Percentiles rank a stretch among this genome's conserved stretches.
Evolutionary conservation across 1,140 invertebrate genomes (phyloP).

Genomic region (Drosophila dunni): DNA sequence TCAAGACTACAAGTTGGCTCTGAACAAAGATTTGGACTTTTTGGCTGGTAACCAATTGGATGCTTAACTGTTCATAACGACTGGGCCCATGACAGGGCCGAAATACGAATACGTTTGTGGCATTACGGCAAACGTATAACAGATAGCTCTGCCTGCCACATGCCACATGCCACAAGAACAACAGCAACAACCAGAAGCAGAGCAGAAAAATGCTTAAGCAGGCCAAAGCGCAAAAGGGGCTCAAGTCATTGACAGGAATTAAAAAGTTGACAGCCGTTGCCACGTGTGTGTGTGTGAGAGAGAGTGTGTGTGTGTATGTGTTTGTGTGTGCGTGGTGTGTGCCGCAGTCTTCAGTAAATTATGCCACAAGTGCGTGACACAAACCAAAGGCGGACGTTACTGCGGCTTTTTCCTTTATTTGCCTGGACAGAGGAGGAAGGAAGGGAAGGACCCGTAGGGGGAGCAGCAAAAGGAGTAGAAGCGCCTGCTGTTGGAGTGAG

Average conservation of each 20-base stretch:
- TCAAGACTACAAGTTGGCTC: background rate
- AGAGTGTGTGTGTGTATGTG: slow-evolving; percentile 21
- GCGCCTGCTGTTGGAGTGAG: background rate
- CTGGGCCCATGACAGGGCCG: slow-evolving; percentile 29
- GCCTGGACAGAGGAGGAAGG: background rate
- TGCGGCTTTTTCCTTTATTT: slow-evolving; percentile 31
- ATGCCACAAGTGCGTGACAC: slow-evolving; percentile 75
- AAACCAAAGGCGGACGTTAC: slow-evolving; percentile 39
- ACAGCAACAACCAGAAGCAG: slow-evolving; percentile 1
- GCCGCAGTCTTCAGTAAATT: slow-evolving; percentile 64
- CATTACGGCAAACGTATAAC: slow-evolving; percentile 1
- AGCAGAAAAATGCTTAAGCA: slow-evolving; percentile 15
- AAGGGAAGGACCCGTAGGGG: background rate
- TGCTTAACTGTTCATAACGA: slow-evolving; percentile 27
- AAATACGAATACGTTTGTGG: slow-evolving; percentile 23
- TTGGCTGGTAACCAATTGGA: slow-evolving; percentile 20
- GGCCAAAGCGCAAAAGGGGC: slow-evolving; percentile 42
- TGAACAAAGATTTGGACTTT: background rate
- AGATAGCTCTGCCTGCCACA: background rate
- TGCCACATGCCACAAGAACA: slow-evolving; percentile 2
- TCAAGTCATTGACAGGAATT: slow-evolving; percentile 63
- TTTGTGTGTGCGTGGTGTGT: slow-evolving; percentile 43
- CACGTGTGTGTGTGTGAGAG: slow-evolving; percentile 16
- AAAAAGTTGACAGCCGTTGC: slow-evolving; percentile 55
- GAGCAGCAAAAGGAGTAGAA: background rate